These are phyloP conservation scores for Palythoa grandiflora DNA, from an alignment of 92 coral and sea anemone genomes.

Conservation along the genomic window DNA sequence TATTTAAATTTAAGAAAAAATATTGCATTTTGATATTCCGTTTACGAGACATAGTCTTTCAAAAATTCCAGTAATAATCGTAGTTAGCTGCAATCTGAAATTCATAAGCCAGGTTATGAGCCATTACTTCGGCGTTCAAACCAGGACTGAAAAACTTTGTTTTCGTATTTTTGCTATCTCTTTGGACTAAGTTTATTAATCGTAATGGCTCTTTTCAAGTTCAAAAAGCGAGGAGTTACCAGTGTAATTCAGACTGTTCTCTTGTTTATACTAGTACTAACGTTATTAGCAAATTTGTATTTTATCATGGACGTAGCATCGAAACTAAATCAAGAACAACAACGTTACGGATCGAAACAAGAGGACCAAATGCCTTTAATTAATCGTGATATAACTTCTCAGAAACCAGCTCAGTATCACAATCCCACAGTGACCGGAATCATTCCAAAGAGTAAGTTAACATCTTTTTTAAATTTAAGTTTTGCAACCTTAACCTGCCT, in stretches of 20 bases:
- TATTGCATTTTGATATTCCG: too few relatives aligned
- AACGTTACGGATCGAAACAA: neutral
- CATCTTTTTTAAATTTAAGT: neutral
- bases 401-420: neutral
- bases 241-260: constrained; percentile 9
- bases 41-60: neutral
- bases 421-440: neutral
- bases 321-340: constrained; percentile 24
- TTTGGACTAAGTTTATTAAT: neutral
- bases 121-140: neutral
- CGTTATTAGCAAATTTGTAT: constrained; percentile 28
- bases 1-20: constrained; percentile 16
- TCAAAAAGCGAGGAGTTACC: constrained; percentile 20
- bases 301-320: constrained; percentile 20
- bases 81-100: neutral
- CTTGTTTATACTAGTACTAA: neutral
- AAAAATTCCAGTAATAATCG: neutral
- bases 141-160: neutral
- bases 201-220: neutral
- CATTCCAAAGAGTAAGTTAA: constrained; percentile 1
- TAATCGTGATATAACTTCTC: neutral
- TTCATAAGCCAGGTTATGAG: neutral
- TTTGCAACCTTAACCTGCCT: too few relatives aligned
- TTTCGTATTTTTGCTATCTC: neutral
- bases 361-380: neutral